Percentiles rank a stretch among this genome's conserved stretches.
phyloP scores from a whole-genome alignment of 2,113 vertebrate species.

The Leucopsar rothschildi region DNA sequence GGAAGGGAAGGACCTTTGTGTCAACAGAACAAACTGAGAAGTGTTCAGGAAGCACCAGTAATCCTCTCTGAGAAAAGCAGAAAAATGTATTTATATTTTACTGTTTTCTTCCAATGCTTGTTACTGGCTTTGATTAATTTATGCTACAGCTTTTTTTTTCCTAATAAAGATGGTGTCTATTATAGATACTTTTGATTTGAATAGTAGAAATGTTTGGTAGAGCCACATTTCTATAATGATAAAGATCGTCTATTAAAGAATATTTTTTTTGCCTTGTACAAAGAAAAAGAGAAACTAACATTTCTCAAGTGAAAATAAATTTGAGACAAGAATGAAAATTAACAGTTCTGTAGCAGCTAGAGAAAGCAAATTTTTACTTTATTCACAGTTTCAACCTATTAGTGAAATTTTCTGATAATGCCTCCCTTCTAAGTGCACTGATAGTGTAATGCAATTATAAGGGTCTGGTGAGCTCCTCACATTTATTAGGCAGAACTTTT shows the following conservation, averaged over 20 bases:
- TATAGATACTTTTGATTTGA: background rate
- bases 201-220: background rate
- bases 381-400: background rate
- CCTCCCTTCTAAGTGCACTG: background rate
- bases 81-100: slow-evolving; percentile 52
- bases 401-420: background rate
- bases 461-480: background rate
- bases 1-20: slow-evolving; percentile 44
- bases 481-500: background rate
- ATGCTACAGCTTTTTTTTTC: background rate
- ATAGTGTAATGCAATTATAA: background rate
- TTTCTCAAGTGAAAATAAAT: background rate
- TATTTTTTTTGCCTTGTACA: background rate
- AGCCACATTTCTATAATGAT: background rate
- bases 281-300: background rate
- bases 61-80: background rate
- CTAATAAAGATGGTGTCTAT: background rate
- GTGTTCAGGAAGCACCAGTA: slow-evolving; percentile 16
- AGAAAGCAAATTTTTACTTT: background rate
- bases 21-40: slow-evolving; percentile 56
- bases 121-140: slow-evolving; percentile 9
- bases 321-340: background rate
- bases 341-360: background rate
- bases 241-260: background rate
- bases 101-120: background rate